Evolutionary conservation across 2,888 invertebrate species (phyloP).

Genomic region (Macropis europaea): DNA sequence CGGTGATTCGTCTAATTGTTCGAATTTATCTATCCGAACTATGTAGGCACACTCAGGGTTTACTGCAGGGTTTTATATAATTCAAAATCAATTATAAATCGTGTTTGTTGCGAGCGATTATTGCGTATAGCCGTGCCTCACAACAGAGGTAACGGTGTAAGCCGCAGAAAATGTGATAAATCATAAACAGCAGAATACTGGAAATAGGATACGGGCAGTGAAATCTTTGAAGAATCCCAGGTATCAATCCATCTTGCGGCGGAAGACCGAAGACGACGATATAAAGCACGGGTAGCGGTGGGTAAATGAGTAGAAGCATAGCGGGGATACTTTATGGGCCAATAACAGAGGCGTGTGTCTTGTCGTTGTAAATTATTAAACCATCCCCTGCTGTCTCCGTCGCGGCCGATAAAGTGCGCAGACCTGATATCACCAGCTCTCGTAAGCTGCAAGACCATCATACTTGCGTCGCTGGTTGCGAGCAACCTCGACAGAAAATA

Average conservation of each 20-base stretch:
- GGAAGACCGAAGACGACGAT: slow-evolving; percentile 8
- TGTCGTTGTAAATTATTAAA: slow-evolving; percentile 77
- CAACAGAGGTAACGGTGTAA: no score
- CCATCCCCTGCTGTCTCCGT: slow-evolving; percentile 16
- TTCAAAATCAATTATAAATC: no score
- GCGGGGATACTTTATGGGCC: slow-evolving; percentile 73
- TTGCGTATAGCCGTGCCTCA: no score
- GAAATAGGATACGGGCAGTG: no score
- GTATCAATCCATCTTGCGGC: background rate
- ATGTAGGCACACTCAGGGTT: no score
- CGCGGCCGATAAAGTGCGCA: slow-evolving; percentile 48
- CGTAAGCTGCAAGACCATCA: background rate
- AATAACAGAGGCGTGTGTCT: slow-evolving; percentile 74
- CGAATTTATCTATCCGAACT: no score
- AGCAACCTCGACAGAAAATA: slow-evolving; percentile 30
- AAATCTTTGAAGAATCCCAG: background rate
- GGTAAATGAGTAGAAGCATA: slow-evolving; percentile 27
- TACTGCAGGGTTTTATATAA: no score
- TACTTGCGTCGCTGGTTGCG: background rate
- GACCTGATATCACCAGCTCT: slow-evolving; percentile 19
- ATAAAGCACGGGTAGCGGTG: slow-evolving; percentile 26
- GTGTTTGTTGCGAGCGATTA: no score
- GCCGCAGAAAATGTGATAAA: no score
- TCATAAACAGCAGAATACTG: no score
- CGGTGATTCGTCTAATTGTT: no score